Evolutionary conservation across 1,140 invertebrate species (phyloP).

Genomic region (Octopus sinensis): DNA sequence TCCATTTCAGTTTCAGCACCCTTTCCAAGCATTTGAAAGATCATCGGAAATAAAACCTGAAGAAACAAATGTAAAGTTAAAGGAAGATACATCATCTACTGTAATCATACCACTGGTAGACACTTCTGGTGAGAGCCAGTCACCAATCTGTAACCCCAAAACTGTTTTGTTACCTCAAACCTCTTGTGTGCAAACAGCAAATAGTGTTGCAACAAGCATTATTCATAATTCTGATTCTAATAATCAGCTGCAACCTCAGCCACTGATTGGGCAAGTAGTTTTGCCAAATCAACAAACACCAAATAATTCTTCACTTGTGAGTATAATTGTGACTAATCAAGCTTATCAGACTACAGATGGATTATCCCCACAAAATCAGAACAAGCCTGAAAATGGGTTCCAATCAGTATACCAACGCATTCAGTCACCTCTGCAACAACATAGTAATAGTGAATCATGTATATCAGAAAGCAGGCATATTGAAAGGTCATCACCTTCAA

Average conservation of each 20-base stretch:
- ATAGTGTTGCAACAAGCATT: neutral
- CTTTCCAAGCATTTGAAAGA: conserved; percentile 30
- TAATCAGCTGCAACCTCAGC: neutral
- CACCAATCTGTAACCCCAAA: neutral
- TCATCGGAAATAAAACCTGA: neutral
- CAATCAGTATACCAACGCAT: neutral
- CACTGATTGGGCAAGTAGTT: neutral
- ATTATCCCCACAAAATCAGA: neutral
- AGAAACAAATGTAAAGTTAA: neutral
- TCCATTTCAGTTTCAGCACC: conserved; percentile 48
- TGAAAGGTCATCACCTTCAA: neutral
- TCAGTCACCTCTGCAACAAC: neutral
- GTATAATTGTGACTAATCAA: conserved; percentile 1
- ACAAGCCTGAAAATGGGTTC: neutral
- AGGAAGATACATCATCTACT: neutral
- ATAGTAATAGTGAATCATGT: neutral
- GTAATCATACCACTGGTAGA: neutral
- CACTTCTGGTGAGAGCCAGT: neutral
- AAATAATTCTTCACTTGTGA: neutral
- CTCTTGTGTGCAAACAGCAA: neutral
- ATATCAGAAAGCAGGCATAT: neutral
- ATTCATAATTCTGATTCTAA: neutral
- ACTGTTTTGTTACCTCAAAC: neutral
- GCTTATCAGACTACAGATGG: neutral
- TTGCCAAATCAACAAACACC: neutral